Conservation (phyloP, 2,888 invertebrate genomes). For the Aproaerema taeniolella region DNA sequence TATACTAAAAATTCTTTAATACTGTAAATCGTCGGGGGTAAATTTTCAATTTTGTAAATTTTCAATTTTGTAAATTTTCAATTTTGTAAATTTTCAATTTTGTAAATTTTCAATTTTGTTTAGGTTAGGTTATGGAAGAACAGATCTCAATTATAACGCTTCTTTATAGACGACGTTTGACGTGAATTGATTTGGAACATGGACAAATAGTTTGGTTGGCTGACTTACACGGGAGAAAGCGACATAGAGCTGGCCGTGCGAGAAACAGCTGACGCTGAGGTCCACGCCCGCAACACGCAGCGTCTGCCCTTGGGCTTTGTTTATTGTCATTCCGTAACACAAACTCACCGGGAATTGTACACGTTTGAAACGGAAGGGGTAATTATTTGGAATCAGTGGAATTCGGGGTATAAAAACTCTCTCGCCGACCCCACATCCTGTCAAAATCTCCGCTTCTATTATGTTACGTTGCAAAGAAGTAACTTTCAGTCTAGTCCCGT, state of each 20-base stretch:
- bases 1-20: too few species aligned
- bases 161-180: too few species aligned
- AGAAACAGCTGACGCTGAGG: too few species aligned
- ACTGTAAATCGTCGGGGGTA: too few species aligned
- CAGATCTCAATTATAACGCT: too few species aligned
- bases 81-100: too few species aligned
- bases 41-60: too few species aligned
- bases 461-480: slow-evolving; percentile 4
- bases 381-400: slow-evolving; percentile 9
- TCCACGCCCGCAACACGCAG: not conserved
- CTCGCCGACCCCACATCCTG: slow-evolving; percentile 4
- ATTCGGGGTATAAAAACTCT: slow-evolving; percentile 5
- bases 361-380: slow-evolving; percentile 1
- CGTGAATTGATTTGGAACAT: too few species aligned
- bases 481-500: slow-evolving; percentile 4
- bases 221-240: not conserved
- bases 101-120: too few species aligned
- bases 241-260: not conserved
- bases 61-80: too few species aligned
- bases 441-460: slow-evolving; percentile 9
- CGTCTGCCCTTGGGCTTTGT: slow-evolving; percentile 4
- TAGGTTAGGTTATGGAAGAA: too few species aligned
- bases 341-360: not conserved
- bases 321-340: not conserved
- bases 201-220: too few species aligned